Conservation (phyloP, 2,888 invertebrate genomes). For the Pristionchus fissidentatus region DNA sequence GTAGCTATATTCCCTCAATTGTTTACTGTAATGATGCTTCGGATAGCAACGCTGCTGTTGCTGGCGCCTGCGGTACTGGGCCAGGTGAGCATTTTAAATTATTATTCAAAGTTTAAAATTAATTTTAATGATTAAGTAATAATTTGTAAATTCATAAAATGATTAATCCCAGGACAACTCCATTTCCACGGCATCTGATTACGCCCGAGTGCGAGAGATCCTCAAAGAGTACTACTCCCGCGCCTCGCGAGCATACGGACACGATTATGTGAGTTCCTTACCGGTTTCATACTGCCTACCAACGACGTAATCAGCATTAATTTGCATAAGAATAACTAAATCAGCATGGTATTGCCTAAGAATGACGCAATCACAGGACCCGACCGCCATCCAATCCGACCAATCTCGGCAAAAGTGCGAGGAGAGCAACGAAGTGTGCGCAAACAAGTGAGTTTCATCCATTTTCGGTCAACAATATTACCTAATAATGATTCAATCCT, state of each 20-base stretch:
- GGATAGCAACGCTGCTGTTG: constrained; percentile 11
- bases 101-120: not conserved
- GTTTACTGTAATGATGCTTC: not conserved
- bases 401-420: constrained; percentile 31
- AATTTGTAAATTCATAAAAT: too few relatives aligned
- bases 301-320: too few relatives aligned
- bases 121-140: too few relatives aligned
- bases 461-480: too few relatives aligned
- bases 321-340: too few relatives aligned
- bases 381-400: constrained; percentile 18
- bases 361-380: constrained; percentile 19
- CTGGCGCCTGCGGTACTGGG: not conserved
- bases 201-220: constrained; percentile 65
- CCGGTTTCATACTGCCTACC: too few relatives aligned
- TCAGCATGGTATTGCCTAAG: too few relatives aligned
- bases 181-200: constrained; percentile 51
- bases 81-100: not conserved
- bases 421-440: constrained; percentile 37
- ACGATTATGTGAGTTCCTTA: constrained; percentile 61
- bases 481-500: not conserved
- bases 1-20: too few relatives aligned
- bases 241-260: constrained; percentile 63
- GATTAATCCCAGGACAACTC: not conserved
- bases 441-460: constrained; percentile 34
- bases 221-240: constrained; percentile 62